These are phyloP conservation scores for Eciton burchellii DNA, from an alignment of 1,140 invertebrate species.

Conservation along the genomic window DNA sequence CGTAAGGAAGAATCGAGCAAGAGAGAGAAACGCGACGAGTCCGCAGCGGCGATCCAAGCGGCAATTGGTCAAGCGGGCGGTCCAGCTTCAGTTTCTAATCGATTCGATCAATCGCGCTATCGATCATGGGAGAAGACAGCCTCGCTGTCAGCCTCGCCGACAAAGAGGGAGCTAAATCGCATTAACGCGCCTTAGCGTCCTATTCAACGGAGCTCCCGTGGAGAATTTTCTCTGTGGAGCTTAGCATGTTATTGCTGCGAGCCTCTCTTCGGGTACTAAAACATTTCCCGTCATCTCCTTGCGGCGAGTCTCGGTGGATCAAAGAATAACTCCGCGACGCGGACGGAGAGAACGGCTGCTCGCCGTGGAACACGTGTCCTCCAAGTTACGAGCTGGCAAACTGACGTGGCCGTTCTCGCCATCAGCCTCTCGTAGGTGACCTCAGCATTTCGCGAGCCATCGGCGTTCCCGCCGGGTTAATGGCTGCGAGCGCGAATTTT, in stretches of 20 bases:
- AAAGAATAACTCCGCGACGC: conserved; percentile 44
- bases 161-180: background rate
- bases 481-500: conserved; percentile 43
- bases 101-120: background rate
- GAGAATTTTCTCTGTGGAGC: background rate
- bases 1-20: conserved; percentile 34
- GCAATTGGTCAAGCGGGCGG: background rate
- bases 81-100: background rate
- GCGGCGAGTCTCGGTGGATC: conserved; percentile 30
- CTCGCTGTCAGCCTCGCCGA: no score
- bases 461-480: conserved; percentile 23
- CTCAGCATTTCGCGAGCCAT: conserved; percentile 35
- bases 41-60: background rate
- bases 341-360: background rate
- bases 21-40: background rate
- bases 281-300: conserved; percentile 33
- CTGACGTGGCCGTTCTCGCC: conserved; percentile 32
- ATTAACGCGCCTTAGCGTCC: background rate
- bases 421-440: conserved; percentile 35
- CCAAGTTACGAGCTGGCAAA: conserved; percentile 31
- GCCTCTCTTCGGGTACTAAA: conserved; percentile 24
- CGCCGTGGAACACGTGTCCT: conserved; percentile 35
- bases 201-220: background rate
- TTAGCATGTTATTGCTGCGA: conserved; percentile 19
- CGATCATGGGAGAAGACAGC: background rate